Evolutionary conservation across 2,888 invertebrate genomes (phyloP).

Genomic region (Timema cristinae): DNA sequence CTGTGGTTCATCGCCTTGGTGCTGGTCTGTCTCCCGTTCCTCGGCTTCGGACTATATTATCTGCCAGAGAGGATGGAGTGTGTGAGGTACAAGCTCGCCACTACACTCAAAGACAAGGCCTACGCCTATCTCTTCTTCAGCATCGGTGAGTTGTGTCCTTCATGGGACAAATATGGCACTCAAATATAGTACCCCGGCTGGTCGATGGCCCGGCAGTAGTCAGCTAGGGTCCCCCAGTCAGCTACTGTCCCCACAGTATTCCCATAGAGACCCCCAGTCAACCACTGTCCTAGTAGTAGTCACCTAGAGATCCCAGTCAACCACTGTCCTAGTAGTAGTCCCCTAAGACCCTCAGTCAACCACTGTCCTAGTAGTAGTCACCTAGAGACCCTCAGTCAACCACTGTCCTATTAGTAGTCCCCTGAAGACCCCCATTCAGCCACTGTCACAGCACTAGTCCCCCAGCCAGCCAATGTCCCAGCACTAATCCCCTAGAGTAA

Average conservation of each 20-base stretch:
- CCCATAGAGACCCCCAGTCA: too few species aligned
- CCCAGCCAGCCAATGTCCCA: not conserved
- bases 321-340: not conserved
- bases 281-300: too few species aligned
- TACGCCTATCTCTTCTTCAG: constrained; percentile 74
- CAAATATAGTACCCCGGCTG: not conserved
- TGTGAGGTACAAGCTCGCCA: constrained; percentile 68
- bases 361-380: not conserved
- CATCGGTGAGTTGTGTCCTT: constrained; percentile 58
- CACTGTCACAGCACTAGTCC: not conserved
- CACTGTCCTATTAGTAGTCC: not conserved
- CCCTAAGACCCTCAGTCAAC: not conserved
- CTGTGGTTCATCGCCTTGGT: constrained; percentile 66
- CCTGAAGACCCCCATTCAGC: not conserved
- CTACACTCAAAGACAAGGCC: constrained; percentile 57
- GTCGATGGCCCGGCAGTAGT: not conserved
- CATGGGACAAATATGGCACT: too few species aligned
- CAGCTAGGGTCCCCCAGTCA: too few species aligned
- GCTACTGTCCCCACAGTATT: too few species aligned
- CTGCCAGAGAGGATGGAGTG: constrained; percentile 53
- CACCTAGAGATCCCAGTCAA: not conserved
- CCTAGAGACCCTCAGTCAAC: not conserved
- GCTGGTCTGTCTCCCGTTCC: constrained; percentile 70
- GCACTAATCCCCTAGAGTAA: not conserved
- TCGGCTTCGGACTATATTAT: constrained; percentile 71